Evolutionary conservation across 2,797 vertebrate species (phyloP).

Genomic region (Cossypha heuglini): DNA sequence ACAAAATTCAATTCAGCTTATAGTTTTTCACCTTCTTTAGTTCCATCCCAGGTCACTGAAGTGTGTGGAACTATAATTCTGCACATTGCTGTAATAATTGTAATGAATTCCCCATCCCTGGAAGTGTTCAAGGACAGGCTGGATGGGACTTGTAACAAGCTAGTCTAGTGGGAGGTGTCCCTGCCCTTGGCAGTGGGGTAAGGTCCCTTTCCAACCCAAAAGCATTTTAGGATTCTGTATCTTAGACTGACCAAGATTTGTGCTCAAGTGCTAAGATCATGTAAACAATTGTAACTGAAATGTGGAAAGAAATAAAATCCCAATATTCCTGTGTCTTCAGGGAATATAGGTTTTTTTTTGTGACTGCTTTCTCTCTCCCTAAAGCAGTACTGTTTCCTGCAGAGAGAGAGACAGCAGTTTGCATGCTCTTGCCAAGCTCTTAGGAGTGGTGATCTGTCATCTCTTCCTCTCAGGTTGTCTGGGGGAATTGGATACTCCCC

Average conservation of each 20-base stretch:
- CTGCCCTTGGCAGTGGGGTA: too few species aligned
- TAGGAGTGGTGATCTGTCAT: background rate
- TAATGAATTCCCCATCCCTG: background rate
- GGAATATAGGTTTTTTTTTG: background rate
- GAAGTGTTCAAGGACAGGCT: background rate
- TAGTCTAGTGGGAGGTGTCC: background rate
- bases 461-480: background rate
- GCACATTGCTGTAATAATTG: background rate
- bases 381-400: background rate
- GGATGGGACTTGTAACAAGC: background rate
- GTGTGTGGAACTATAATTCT: background rate
- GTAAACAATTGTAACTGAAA: background rate
- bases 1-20: background rate
- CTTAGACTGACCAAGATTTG: background rate
- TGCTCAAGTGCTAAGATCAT: background rate
- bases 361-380: background rate
- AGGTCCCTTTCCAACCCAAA: background rate
- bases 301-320: background rate
- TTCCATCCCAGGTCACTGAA: background rate
- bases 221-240: background rate
- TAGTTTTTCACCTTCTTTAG: background rate
- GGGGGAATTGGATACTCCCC: conserved; percentile 14
- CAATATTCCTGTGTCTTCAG: background rate
- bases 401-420: background rate
- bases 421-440: background rate